Evolutionary conservation across 2,888 invertebrate genomes (phyloP), one percentile per base, ranked within the genome.

Genomic region (Caenorhabditis zanzibari): DNA sequence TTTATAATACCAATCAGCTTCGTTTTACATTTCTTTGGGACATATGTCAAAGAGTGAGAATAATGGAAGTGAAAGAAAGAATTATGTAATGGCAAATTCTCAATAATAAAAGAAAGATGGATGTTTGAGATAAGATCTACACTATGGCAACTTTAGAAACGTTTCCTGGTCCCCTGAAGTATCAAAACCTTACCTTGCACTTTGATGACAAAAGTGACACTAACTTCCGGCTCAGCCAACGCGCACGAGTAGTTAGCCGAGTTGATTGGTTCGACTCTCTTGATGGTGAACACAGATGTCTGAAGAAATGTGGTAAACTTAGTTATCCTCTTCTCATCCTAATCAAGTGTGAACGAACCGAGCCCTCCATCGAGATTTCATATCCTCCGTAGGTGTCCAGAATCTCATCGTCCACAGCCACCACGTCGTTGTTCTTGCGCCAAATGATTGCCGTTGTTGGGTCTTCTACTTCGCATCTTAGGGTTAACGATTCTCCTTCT

Each of bases 231-330:
- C 52, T 86, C 86, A 5, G 85, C 81, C 35, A 88, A 74, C 5
- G 79, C 82, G 63, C 90, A 90, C 26, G 79, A 79, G 79, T 86
- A 90, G 56, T 86, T 81, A 41, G 85, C 86, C 38, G 83, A 86
- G 81, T 90, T 87, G 61, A 84, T 85, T 41, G 89, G 88, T 64
- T 88, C 89, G 47, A 88, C 81, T 28, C 71, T 72, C 24, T 71
- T 80, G 64, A 90, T 89, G 58, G 85, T 88, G 64, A 90, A 82
- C 56, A 84, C 85, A 44, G 86, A 87, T 76, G 82, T 89, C 89
- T 90, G 66, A 72, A 86, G 47, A 44, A 81, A 80, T 58, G 26
- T 7, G n/a, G 32, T 32, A 61, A 52, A 71, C 49, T 49, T 10
- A n/a, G 38, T 68, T 73, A 81, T 38, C n/a, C n/a, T 5, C 32